Evolutionary conservation across 92 coral and sea anemone species (phyloP), one percentile per base, ranked within the genome.

Genomic region (Zoanthus sociatus): DNA sequence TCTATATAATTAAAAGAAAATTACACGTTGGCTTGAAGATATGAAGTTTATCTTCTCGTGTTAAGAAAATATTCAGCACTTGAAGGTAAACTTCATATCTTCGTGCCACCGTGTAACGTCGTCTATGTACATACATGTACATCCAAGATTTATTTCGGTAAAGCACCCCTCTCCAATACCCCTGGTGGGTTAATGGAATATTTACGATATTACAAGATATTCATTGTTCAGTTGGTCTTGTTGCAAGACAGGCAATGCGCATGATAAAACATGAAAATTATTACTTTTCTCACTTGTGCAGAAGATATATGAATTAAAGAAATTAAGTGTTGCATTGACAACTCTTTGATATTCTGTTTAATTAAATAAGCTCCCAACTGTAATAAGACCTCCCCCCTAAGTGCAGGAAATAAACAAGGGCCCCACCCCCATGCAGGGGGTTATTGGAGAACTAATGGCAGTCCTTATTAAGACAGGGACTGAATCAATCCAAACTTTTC

Each of bases 281-380:
- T 72, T 72, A 72, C 37, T 72, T 72, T 72, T 72, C 77, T 72
- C 77, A 72, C 77, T 72, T 72, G 77, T 72, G 48, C 77, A 8
- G 77, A 37, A 72, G 54, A 33, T 72, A 72, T 72, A 72, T 72
- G 54, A 44, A 33, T 72, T 72, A 72, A 72, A 72, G 51, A 72
- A 72, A 72, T 33, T 72, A 15, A 72, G n/a, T 72, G 77, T 72
- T 72, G 51, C 77, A 72, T 14, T 58, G 64, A 58, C 18, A 58
- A 58, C 18, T 58, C n/a, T 58, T 54, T 37, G 54, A 72, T 72
- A 72, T 72, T 72, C 77, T 72, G 53, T 14, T 72, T 54, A 72
- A 1, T 72, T 33, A 33, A 72, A 44, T 72, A 72, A 72, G 77
- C 77, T 42, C 77, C n/a, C 18, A 31, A 14, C 48, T 14, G 45